Evolutionary conservation across 2,113 vertebrate genomes (phyloP).

Genomic region (human): GRCh38 chr2:133961501-133962000

Average conservation of each 20-base stretch:
- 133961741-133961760: background rate
- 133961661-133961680: slow-evolving; percentile 22
- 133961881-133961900: background rate
- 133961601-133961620: background rate
- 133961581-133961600: background rate
- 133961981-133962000: background rate
- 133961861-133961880: background rate
- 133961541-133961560: background rate
- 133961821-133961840: background rate
- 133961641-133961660: background rate
- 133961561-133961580: background rate
- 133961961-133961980: background rate
- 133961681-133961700: background rate
- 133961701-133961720: background rate
- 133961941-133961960: background rate
- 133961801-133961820: too few relatives aligned
- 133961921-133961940: background rate
- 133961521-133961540: background rate
- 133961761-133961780: background rate
- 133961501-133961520: background rate
- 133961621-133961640: background rate
- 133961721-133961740: background rate
- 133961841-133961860: background rate
- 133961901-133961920: background rate
- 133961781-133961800: background rate